Base-by-base conservation (phyloP, 2,113 vertebrate genomes). In the Proteles cristata region DNA sequence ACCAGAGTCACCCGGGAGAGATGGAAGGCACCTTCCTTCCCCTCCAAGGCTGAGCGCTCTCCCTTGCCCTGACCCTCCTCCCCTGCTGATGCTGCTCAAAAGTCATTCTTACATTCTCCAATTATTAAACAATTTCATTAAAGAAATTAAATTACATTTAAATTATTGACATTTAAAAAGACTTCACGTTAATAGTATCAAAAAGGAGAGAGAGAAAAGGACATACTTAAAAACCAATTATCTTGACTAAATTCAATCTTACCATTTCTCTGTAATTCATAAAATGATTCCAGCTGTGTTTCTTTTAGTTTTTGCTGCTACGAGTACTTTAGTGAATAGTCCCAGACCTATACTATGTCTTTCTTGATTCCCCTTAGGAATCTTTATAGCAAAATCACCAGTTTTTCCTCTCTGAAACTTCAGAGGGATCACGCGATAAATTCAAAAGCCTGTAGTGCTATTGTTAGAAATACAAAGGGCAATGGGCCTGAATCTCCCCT, bases 221-320 rank as follows among this genome's bases (percentile, higher is more conserved):
- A 98, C 92, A 96, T 93, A 94, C 65, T 97, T 98, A 97, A 95
- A 97, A 96, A 80, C 26, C 90, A 97, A 97, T 98, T 97, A 93
- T 97, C 83, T 90, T 82, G 83, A 95, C 96, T 96, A 90, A 93
- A 97, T 97, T 92, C 87, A 95, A 88, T 96, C 94, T 93, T 96
- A 74, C 26, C 85, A 85, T 96, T 95, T 97, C 87, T 71, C 88
- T 93, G 81, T 48, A 96, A 96, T 97, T 97, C 90, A 94, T 95
- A 98, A 95, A 97, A 58, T 17, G 66, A 88, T 93, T 86, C 92
- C 94, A 96, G 93, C 97, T 96, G 96, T 93, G 96, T 84, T 96
- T 89, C 89, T 95, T 95, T 95, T n/a, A 55, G 76, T 6, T 96
- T 95, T 82, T 58, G 61, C 74, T 94, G 81, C 63, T 92, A 87